phyloP scores from a whole-genome alignment of 2,113 vertebrate species.

The Mormoops blainvillei region DNA sequence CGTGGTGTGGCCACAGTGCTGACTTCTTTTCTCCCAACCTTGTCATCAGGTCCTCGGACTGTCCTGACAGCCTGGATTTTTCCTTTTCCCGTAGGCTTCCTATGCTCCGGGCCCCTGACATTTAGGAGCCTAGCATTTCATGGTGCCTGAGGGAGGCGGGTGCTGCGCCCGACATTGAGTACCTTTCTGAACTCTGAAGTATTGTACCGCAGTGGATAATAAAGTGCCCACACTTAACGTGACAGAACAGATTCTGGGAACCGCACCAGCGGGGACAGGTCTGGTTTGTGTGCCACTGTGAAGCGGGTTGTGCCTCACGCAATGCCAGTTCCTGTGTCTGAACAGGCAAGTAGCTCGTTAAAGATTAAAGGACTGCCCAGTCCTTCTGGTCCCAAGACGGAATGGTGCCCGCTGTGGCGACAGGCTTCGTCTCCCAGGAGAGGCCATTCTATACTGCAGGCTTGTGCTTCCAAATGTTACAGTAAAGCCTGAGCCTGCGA shows the following conservation, averaged over 20 bases:
- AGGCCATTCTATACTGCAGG: constrained; percentile 61
- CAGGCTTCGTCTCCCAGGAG: constrained; percentile 62
- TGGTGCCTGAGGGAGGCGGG: background rate
- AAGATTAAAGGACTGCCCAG: constrained; percentile 64
- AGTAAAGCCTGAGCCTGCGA: background rate
- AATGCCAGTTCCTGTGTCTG: constrained; percentile 11
- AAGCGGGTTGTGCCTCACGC: too few species aligned
- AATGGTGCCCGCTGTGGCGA: constrained; percentile 55
- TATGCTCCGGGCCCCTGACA: background rate
- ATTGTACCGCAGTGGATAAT: background rate
- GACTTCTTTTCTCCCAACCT: background rate
- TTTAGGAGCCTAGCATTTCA: constrained; percentile 5
- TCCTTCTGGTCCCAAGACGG: constrained; percentile 57
- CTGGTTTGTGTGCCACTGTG: rapidly evolving
- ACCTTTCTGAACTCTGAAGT: constrained; percentile 40
- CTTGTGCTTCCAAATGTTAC: constrained; percentile 49
- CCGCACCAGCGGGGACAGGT: background rate
- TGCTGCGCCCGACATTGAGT: too few species aligned
- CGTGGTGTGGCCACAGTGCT: too few species aligned
- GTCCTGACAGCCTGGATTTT: background rate
- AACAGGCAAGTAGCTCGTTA: constrained; percentile 49
- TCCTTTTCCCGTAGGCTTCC: background rate
- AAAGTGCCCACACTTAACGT: background rate
- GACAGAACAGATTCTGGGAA: background rate
- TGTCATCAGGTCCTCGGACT: background rate